Base-by-base conservation (phyloP, 1,140 invertebrate species). In the Pseudomyrmex sp. region DNA sequence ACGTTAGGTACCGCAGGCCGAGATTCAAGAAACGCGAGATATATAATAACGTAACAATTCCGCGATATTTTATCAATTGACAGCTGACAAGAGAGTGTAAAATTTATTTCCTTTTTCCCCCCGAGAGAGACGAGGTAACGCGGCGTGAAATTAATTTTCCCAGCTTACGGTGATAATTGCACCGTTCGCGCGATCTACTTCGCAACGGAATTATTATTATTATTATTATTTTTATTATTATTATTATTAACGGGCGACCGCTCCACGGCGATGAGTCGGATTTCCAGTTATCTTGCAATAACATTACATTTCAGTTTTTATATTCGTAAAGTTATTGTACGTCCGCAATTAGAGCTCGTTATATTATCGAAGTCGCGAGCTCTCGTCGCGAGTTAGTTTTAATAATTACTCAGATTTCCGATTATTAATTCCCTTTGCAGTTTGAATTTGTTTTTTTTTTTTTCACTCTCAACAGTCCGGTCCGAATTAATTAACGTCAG, bases 81-180 rank as follows among this genome's bases (percentile, higher is more conserved):
- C 76, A 72, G 76, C 54, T 61, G 76, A 44, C 76, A 62, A 48
- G 35, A 35, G 35, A 35, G 35, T 35, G 54, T 9, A 18, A 61
- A 72, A 70, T 59, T 12, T 13, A 59, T 48, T 69, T 69, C 54
- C 35, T 58, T 59, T 15, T 26, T 23, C 7, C 1, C 10, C 50
- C 2, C 26, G 2, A 26, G 26, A 48, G 2, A 26, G 26, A 48
- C 66, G 26, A 2, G 9, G 52, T 80, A 80, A 80, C 18, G 20
- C 15, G 54, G 54, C 76, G 66, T 80, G 76, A 80, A 80, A 80
- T 80, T 80, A 80, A 80, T 80, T 80, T 80, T 20, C 76, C 59
- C 54, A 46, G 15, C 56, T 80, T 72, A 80, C 76, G n/a, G 35
- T 26, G 48, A 63, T 79, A 69, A 70, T 59, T 46, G 44, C 20